Percentiles rank a stretch among this genome's conserved stretches.
Conservation (phyloP, 2,888 invertebrate genomes). For the Miltochrista miniata region DNA sequence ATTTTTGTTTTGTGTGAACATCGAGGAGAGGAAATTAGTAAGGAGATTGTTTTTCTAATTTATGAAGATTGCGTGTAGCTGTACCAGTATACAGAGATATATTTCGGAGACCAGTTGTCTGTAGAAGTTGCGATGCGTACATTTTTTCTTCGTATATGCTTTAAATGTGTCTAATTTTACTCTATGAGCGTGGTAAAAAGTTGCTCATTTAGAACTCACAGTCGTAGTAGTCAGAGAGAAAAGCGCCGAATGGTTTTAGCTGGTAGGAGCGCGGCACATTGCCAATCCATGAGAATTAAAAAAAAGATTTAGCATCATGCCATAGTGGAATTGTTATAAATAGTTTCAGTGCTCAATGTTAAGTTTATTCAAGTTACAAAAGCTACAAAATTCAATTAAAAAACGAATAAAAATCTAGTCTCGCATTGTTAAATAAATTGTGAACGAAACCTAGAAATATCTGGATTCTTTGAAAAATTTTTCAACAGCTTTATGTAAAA, state of each 20-base stretch:
- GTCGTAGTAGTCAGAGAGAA: no score
- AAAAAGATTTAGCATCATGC: no score
- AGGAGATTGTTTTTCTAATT: neutral
- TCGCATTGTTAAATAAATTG: neutral
- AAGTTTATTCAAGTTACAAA: neutral
- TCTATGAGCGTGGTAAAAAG: no score
- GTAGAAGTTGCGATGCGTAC: neutral
- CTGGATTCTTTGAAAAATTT: neutral
- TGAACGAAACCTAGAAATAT: neutral
- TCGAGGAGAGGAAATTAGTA: neutral
- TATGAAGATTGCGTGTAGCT: neutral
- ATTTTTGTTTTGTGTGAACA: slow-evolving; percentile 1
- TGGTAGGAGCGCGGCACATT: no score
- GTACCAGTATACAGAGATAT: neutral
- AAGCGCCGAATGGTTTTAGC: no score
- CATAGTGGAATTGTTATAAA: no score
- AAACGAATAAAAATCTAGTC: no score
- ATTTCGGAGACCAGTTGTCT: neutral
- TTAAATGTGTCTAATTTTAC: no score
- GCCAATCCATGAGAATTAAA: no score
- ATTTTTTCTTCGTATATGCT: no score
- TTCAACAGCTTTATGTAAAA: neutral
- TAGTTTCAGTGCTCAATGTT: neutral
- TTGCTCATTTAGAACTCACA: no score
- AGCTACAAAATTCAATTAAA: neutral